Base-by-base conservation (phyloP, 2,888 invertebrate genomes). In the Augochlorella aurata region DNA sequence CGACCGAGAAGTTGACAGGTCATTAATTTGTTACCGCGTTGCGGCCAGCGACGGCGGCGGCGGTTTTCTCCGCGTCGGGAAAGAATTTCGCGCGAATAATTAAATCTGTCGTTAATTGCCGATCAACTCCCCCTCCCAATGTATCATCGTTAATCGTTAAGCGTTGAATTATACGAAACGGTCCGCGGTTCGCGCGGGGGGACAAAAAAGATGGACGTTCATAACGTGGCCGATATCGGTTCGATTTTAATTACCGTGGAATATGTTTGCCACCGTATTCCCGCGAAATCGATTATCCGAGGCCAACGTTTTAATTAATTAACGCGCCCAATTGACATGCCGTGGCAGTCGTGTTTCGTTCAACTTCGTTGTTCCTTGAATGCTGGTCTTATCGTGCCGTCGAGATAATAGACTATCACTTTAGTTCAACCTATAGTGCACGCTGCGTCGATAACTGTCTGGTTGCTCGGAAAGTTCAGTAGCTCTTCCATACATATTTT, bases 211-310 rank as follows among this genome's bases (percentile, higher is more conserved):
- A 58, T 44, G 45, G 21, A 21, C 65, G 21, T 74, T 81, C 54
- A 72, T 67, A 54, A 54, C 76, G 74, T 24, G 69, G 72, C 38
- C 79, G 67, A 70, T 80, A 68, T 82, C 67, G 71, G 76, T 44
- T 29, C 44, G 54, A 81, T 81, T 81, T 82, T 81, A 82, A 82
- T 82, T 82, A 81, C 72, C 81, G 68, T 21, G 67, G 71, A 76
- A 82, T 72, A 82, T 71, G 81, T 81, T 82, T 76, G 74, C 81
- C 63, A 70, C 29, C 66, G 44, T 54, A 61, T 61, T 0, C 14
- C 21, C 70, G 52, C 67, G 65, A 44, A 81, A 81, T 81, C 68
- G 76, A 77, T 82, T 81, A 81, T 68, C 49, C 81, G 29, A 14
- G 58, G 49, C 49, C 72, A 50, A 65, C 70, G 63, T 76, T 80